A percentile compares a stretch with the other conserved stretches of the same genome.
These are phyloP conservation scores for Petrocephalus schoutedeni DNA, from an alignment of 2,797 vertebrate genomes.

Conservation along the genomic window DNA sequence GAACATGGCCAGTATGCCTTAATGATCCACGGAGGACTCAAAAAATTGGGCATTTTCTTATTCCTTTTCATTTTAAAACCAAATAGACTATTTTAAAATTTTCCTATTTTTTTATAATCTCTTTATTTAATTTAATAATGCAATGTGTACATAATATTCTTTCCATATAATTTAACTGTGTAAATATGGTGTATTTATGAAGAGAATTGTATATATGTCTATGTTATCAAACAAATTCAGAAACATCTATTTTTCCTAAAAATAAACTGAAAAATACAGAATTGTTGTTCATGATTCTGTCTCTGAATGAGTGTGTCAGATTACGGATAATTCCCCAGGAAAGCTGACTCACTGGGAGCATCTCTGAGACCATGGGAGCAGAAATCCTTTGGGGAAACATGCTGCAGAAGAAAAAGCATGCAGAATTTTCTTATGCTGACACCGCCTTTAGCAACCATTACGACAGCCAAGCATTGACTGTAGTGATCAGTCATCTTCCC, in stretches of 20 bases:
- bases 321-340: not conserved
- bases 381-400: not conserved
- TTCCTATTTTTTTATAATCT: conserved; percentile 38
- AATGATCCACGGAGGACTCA: conserved; percentile 31
- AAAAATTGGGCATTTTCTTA: conserved; percentile 28
- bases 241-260: conserved; percentile 68
- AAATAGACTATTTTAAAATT: conserved; percentile 52
- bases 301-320: not conserved
- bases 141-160: conserved; percentile 64
- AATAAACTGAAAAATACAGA: conserved; percentile 58
- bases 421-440: not conserved
- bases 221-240: conserved; percentile 54
- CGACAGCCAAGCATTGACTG: not conserved
- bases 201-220: conserved; percentile 69
- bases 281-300: conserved; percentile 1
- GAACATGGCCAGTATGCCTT: conserved; percentile 17
- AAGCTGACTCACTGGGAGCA: not conserved
- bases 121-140: conserved; percentile 65
- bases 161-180: conserved; percentile 66
- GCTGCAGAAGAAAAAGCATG: not conserved
- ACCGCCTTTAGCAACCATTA: not conserved
- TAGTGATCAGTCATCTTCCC: not conserved
- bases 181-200: conserved; percentile 70
- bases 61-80: conserved; percentile 48
- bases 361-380: not conserved